These are phyloP conservation scores for Gastrophysa polygoni DNA, from an alignment of 2,888 invertebrate genomes.

Conservation along the genomic window DNA sequence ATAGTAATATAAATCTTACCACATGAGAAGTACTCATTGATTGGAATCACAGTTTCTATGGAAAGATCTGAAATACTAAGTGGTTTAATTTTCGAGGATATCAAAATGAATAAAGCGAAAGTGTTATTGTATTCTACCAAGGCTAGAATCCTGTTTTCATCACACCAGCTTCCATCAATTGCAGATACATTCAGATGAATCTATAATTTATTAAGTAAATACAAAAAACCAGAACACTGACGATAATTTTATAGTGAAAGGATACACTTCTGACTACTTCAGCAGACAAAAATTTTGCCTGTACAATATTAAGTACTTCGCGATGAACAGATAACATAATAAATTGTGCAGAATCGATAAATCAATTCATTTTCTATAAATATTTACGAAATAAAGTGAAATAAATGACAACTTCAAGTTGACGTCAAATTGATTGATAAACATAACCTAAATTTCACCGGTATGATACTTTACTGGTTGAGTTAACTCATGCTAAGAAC, in stretches of 20 bases:
- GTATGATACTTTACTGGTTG: no score
- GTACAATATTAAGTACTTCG: conserved; percentile 60
- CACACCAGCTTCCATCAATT: conserved; percentile 59
- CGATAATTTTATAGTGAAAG: conserved; percentile 46
- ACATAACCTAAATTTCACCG: no score
- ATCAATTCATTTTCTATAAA: conserved; percentile 26
- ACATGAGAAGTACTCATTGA: conserved; percentile 80
- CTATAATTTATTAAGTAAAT: conserved; percentile 47
- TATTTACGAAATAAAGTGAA: conserved; percentile 19
- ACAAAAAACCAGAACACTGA: not conserved
- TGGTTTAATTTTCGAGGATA: conserved; percentile 68
- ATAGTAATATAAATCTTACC: conserved; percentile 52
- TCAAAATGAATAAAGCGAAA: conserved; percentile 64
- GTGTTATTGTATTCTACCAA: conserved; percentile 65
- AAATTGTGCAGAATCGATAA: not conserved
- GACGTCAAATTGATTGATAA: conserved; percentile 23
- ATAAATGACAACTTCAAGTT: conserved; percentile 12
- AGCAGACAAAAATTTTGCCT: conserved; percentile 64
- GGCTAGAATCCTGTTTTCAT: conserved; percentile 63
- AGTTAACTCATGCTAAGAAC: no score
- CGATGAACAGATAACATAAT: conserved; percentile 50
- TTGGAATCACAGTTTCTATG: conserved; percentile 80
- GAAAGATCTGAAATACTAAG: conserved; percentile 77
- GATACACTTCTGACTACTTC: conserved; percentile 66
- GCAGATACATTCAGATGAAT: conserved; percentile 56